Percentiles rank a stretch among this genome's conserved stretches.
phyloP scores from a whole-genome alignment of 2,113 vertebrate genomes.

The Bubo bubo region DNA sequence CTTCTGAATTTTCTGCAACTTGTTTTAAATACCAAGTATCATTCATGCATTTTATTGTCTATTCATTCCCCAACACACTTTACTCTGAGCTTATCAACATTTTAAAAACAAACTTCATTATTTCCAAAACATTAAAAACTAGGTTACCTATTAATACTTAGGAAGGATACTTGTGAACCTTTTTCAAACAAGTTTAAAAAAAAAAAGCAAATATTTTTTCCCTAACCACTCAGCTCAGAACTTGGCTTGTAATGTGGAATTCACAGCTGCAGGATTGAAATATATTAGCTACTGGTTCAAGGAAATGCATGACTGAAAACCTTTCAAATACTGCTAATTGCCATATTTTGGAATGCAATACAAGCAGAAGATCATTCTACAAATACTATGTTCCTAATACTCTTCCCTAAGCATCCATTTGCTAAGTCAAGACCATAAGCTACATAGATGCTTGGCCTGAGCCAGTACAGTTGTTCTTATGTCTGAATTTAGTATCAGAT shows the following conservation, averaged over 20 bases:
- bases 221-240: background rate
- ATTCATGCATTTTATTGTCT: background rate
- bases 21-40: background rate
- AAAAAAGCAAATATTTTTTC: background rate
- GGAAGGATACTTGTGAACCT: background rate
- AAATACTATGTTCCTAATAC: background rate
- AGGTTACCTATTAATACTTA: background rate
- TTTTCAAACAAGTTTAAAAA: background rate
- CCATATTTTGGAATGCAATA: background rate
- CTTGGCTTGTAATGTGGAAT: rapidly evolving
- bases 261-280: background rate
- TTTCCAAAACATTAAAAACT: background rate
- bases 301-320: background rate
- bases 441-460: background rate
- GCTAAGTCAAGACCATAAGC: background rate
- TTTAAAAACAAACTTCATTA: background rate
- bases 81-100: background rate
- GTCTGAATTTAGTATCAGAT: background rate
- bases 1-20: background rate
- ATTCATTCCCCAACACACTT: background rate
- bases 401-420: background rate
- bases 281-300: background rate
- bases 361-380: background rate
- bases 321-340: background rate
- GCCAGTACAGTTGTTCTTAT: background rate